phyloP scores from a whole-genome alignment of 2,113 vertebrate species.

The Pangasianodon hypophthalmus region DNA sequence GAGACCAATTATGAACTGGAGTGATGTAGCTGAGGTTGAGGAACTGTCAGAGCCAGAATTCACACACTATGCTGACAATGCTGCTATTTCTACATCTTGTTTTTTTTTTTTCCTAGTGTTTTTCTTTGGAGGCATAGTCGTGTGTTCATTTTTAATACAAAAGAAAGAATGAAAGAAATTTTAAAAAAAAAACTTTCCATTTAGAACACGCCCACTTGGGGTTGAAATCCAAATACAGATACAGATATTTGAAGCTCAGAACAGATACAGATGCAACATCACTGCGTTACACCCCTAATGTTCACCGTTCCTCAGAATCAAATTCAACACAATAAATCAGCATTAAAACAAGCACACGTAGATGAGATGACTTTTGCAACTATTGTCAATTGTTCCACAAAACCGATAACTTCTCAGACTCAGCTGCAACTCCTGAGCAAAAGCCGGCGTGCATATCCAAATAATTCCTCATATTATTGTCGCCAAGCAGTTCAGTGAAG shows the following conservation, averaged over 20 bases:
- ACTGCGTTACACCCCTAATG: not conserved
- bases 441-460: slow-evolving; percentile 51
- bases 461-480: slow-evolving; percentile 56
- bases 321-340: not conserved
- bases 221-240: not conserved
- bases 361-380: slow-evolving; percentile 41
- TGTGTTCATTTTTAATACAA: too few species aligned
- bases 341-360: not conserved
- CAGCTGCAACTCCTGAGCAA: slow-evolving; percentile 33
- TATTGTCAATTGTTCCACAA: slow-evolving; percentile 35
- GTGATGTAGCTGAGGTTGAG: not conserved
- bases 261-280: not conserved
- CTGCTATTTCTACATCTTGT: not conserved
- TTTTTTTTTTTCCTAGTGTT: not conserved
- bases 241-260: not conserved
- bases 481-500: slow-evolving; percentile 55
- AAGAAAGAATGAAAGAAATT: not conserved
- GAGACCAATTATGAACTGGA: not conserved
- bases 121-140: not conserved
- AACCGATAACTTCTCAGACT: slow-evolving; percentile 25
- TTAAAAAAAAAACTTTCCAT: not conserved
- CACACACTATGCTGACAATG: too few species aligned
- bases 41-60: too few species aligned
- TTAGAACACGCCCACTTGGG: not conserved
- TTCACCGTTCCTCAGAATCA: not conserved